phyloP scores from a whole-genome alignment of 2,113 vertebrate genomes.

The Nerophis lumbriciformis region DNA sequence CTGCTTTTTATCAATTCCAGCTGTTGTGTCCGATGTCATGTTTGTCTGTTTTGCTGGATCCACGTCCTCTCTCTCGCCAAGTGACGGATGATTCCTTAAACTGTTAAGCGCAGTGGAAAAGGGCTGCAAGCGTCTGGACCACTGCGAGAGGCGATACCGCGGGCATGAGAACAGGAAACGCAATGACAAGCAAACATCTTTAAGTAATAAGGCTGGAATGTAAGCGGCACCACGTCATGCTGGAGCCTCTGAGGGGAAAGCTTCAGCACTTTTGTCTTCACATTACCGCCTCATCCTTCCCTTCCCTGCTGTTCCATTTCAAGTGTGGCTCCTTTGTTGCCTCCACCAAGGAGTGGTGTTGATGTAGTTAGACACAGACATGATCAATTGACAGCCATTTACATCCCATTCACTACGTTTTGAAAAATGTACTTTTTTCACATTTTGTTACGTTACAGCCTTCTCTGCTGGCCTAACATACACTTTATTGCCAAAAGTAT shows the following conservation, averaged over 20 bases:
- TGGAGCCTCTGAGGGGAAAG: conserved; percentile 45
- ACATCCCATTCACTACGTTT: too few species aligned
- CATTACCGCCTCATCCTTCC: conserved; percentile 20
- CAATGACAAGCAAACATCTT: conserved; percentile 63
- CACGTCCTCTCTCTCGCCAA: conserved; percentile 26
- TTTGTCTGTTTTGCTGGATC: conserved; percentile 15
- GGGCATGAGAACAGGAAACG: conserved; percentile 34
- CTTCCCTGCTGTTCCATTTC: conserved; percentile 14
- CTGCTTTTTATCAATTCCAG: conserved; percentile 9
- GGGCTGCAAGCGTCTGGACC: conserved; percentile 18
- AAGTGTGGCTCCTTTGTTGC: neutral
- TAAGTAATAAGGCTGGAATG: conserved; percentile 69
- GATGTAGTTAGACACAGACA: too few species aligned
- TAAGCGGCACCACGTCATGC: conserved; percentile 48
- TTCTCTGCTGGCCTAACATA: too few species aligned
- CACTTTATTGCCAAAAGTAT: too few species aligned
- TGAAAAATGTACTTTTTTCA: too few species aligned
- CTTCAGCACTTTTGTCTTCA: conserved; percentile 49
- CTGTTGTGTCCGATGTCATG: conserved; percentile 2
- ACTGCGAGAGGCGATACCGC: conserved; percentile 30
- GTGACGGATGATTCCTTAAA: conserved; percentile 43
- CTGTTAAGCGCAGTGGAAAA: conserved; percentile 35
- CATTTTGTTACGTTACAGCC: too few species aligned
- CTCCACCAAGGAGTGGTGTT: neutral
- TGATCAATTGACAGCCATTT: too few species aligned